Base-by-base conservation (phyloP, 2,888 invertebrate genomes). In the Cephonodes hylas region DNA sequence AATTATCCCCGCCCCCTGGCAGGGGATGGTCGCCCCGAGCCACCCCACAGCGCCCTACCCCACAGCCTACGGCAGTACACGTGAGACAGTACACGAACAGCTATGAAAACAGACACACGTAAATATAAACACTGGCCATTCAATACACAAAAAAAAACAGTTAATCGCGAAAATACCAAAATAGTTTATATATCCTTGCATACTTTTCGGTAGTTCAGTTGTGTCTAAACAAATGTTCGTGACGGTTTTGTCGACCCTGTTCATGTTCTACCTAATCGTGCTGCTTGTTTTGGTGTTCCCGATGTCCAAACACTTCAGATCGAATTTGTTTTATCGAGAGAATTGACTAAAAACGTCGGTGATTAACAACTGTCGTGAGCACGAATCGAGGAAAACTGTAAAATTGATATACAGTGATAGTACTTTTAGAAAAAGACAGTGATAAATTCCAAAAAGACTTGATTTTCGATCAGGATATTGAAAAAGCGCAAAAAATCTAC, bases 261-360 rank as follows among this genome's bases (percentile, higher is more conserved):
- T 92, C 65, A 80, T 91, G 78, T 70, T 89, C 10, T 92, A 91
- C 71, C 72, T 92, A 46, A 77, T 92, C 64, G 81, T 88, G 45
- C 68, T 91, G n/a, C 64, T 90, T 0, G 78, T 89, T 4, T 64
- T 91, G 5, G 78, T 89, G 45, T 91, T 92, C 65, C 90, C 91
- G 10, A 67, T 91, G 65, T 91, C 91, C 2, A 88, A 85, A 64
- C 89, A 91, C 67, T 84, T 78, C 10, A 84, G 77, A 57, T 68
- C 70, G 10, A 73, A 61, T 60, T 61, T 75, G 58, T 68, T 72
- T 53, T 48, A 27, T 48, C 38, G 38, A 22, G 42, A 59, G 31
- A 15, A 56, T 48, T 63, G 60, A 61, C 31, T 23, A 58, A 31
- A 18, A 66, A 64, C 61, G 60, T 64, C 48, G 20, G 13, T 2